Conservation (phyloP, 2,113 vertebrate genomes). For the Corythornis madagascariensis region DNA sequence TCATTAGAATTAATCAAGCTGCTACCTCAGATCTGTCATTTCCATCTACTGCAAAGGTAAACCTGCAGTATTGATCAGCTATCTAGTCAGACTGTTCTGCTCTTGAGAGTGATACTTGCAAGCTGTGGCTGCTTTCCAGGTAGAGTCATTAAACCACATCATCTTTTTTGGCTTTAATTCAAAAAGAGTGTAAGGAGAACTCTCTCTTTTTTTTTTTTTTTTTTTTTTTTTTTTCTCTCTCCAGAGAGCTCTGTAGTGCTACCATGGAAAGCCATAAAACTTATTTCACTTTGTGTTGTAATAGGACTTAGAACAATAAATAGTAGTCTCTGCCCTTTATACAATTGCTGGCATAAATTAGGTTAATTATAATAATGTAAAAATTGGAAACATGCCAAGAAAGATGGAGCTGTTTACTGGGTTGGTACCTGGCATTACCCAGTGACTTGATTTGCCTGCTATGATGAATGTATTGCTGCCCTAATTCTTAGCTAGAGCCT, state of each 20-base stretch:
- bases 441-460: neutral
- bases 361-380: slow-evolving; percentile 19
- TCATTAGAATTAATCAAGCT: neutral
- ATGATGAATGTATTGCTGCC: neutral
- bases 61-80: neutral
- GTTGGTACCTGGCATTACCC: neutral
- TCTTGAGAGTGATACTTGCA: neutral
- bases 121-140: slow-evolving; percentile 9
- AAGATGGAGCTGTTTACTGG: neutral
- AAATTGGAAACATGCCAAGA: neutral
- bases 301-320: neutral
- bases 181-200: neutral
- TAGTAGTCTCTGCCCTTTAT: neutral
- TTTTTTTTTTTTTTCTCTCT: neutral
- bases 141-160: neutral
- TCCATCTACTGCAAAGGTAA: neutral
- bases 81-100: neutral
- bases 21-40: neutral
- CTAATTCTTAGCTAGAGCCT: neutral
- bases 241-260: neutral
- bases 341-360: neutral
- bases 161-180: neutral
- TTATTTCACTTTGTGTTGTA: neutral
- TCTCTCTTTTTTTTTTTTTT: neutral
- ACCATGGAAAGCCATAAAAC: neutral